Conservation (phyloP, 2,113 vertebrate species). For the Holacanthus passer region DNA sequence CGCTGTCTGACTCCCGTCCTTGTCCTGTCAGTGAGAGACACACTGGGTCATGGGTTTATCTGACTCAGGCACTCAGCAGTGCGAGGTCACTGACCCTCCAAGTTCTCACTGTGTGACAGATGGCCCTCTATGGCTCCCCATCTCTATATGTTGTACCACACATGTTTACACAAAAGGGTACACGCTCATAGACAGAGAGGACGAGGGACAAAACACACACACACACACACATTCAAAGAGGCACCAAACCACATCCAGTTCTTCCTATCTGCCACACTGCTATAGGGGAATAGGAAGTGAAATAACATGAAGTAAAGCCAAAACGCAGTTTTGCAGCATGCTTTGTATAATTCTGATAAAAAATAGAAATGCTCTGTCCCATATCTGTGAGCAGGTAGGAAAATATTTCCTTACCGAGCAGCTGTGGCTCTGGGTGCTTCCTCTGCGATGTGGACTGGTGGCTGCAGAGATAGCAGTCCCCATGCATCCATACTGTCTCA, state of each 20-base stretch:
- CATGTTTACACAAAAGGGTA: slow-evolving; percentile 1
- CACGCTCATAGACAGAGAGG: background rate
- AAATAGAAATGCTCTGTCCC: background rate
- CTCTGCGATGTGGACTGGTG: slow-evolving; percentile 20
- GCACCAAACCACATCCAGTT: slow-evolving; percentile 34
- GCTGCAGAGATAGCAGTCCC: slow-evolving; percentile 61
- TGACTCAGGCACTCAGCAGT: slow-evolving; percentile 52
- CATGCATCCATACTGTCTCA: slow-evolving; percentile 68
- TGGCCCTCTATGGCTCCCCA: slow-evolving; percentile 28
- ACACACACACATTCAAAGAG: background rate
- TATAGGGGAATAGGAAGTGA: slow-evolving; percentile 66
- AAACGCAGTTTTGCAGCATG: slow-evolving; percentile 5
- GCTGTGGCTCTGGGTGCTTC: background rate
- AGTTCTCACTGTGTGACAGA: slow-evolving; percentile 42
- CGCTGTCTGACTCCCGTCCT: slow-evolving; percentile 30
- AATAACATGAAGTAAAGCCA: slow-evolving; percentile 40
- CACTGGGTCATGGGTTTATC: slow-evolving; percentile 36
- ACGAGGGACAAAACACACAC: background rate
- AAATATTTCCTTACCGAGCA: slow-evolving; percentile 59
- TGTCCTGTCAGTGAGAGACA: slow-evolving; percentile 24
- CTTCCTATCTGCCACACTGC: slow-evolving; percentile 31
- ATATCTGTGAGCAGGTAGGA: background rate
- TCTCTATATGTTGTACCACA: background rate
- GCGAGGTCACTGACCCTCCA: slow-evolving; percentile 40
- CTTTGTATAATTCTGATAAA: background rate